Conservation (phyloP, 2,113 vertebrate species). For the Chamaea fasciata region DNA sequence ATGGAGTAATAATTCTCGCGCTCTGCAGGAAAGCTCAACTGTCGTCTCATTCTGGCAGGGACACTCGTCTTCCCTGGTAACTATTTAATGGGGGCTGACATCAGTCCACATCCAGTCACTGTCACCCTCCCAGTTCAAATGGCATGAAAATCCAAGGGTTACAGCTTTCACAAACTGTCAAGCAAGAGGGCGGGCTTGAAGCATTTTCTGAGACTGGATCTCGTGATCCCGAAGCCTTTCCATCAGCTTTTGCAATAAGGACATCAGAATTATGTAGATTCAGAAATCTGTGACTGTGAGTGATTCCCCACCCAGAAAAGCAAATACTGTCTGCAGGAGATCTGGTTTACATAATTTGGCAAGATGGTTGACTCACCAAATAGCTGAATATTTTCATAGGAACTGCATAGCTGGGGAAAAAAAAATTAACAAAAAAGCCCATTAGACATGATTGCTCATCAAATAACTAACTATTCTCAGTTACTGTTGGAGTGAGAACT, state of each 20-base stretch:
- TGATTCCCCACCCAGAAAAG: background rate
- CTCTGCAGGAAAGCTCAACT: slow-evolving; percentile 23
- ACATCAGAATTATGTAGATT: background rate
- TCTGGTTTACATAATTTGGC: slow-evolving; percentile 16
- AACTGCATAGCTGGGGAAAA: background rate
- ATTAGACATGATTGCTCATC: background rate
- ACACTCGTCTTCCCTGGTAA: slow-evolving; percentile 44
- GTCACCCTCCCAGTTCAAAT: slow-evolving; percentile 48
- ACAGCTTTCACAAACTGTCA: slow-evolving; percentile 56
- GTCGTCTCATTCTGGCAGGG: slow-evolving; percentile 38
- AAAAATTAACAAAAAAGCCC: background rate
- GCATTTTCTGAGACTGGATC: background rate
- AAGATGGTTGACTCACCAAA: background rate
- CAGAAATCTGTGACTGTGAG: background rate
- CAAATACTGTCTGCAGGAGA: background rate
- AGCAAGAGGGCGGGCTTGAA: slow-evolving; percentile 47
- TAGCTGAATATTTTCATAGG: background rate
- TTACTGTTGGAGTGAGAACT: background rate
- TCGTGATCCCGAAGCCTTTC: background rate
- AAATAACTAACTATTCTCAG: background rate
- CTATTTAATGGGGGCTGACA: slow-evolving; percentile 54
- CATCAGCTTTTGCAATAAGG: background rate
- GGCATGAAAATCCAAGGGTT: slow-evolving; percentile 51
- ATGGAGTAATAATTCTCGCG: slow-evolving; percentile 44
- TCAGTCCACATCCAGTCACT: slow-evolving; percentile 63